Evolutionary conservation across 2,888 invertebrate species (phyloP).

Genomic region (Amitus sp.): DNA sequence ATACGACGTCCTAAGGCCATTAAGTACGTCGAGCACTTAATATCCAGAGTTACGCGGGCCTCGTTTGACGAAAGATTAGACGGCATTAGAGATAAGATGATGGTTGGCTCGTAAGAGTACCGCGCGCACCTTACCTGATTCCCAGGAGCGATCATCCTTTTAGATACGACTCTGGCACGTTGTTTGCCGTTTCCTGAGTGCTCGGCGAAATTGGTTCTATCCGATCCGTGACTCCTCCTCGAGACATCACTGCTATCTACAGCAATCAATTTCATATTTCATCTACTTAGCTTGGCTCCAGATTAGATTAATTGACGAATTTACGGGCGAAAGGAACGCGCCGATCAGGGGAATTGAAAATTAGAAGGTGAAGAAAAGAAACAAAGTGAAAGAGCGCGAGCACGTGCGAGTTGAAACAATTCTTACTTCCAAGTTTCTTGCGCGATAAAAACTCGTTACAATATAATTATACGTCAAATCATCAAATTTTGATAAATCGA

Average conservation of each 20-base stretch:
- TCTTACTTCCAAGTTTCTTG: too few species aligned
- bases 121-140: slow-evolving; percentile 33
- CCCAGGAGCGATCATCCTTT: slow-evolving; percentile 33
- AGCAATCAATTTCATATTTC: slow-evolving; percentile 26
- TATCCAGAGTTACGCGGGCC: slow-evolving; percentile 25
- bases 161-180: slow-evolving; percentile 30
- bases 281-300: too few species aligned
- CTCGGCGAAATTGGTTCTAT: slow-evolving; percentile 24
- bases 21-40: slow-evolving; percentile 32
- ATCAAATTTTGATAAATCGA: too few species aligned
- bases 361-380: too few species aligned
- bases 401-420: too few species aligned
- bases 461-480: too few species aligned
- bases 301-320: too few species aligned
- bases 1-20: slow-evolving; percentile 15
- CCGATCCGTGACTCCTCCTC: slow-evolving; percentile 25
- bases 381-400: too few species aligned
- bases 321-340: too few species aligned
- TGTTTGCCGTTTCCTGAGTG: slow-evolving; percentile 19
- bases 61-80: slow-evolving; percentile 32
- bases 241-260: slow-evolving; percentile 16
- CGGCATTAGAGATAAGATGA: slow-evolving; percentile 30
- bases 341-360: too few species aligned
- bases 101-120: slow-evolving; percentile 14
- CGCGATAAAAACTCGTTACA: too few species aligned